Conservation (phyloP, 2,797 vertebrate genomes). For the Smutsia temminckii region DNA sequence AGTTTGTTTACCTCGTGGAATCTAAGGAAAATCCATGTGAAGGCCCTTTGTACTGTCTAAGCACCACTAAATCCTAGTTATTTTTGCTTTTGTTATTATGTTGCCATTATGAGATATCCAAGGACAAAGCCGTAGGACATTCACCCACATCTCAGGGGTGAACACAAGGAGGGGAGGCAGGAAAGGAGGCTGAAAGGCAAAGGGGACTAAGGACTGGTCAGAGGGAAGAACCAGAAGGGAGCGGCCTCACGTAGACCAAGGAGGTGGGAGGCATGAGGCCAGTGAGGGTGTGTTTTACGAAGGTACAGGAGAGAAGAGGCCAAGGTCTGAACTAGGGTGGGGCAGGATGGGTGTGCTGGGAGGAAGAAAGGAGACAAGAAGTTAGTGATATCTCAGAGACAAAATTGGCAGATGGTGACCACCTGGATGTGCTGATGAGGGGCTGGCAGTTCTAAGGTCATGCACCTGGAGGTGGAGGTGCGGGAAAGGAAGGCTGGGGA, state of each 20-base stretch:
- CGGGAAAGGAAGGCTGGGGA: neutral
- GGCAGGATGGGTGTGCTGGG: neutral
- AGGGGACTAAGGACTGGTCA: neutral
- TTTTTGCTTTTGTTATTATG: constrained; percentile 31
- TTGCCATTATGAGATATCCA: constrained; percentile 12
- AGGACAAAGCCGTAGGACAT: neutral
- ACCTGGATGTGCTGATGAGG: neutral
- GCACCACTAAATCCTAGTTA: constrained; percentile 37
- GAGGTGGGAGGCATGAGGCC: neutral
- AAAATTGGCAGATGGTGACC: neutral
- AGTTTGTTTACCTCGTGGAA: constrained; percentile 46
- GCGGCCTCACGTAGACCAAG: neutral
- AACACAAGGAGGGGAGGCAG: neutral
- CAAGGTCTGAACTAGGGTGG: neutral
- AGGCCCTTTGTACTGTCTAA: constrained; percentile 24
- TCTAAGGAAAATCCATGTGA: constrained; percentile 43
- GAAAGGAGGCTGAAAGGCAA: neutral
- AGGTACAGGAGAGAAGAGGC: neutral
- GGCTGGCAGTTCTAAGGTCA: neutral
- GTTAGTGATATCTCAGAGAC: neutral
- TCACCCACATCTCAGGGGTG: neutral
- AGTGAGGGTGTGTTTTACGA: neutral
- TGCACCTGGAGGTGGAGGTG: too few relatives aligned
- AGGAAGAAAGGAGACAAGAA: neutral
- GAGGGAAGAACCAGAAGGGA: neutral